A percentile compares a stretch with the other conserved stretches of the same genome.
Evolutionary conservation across 2,888 invertebrate genomes (phyloP).

Genomic region (Lathronympha strigana): DNA sequence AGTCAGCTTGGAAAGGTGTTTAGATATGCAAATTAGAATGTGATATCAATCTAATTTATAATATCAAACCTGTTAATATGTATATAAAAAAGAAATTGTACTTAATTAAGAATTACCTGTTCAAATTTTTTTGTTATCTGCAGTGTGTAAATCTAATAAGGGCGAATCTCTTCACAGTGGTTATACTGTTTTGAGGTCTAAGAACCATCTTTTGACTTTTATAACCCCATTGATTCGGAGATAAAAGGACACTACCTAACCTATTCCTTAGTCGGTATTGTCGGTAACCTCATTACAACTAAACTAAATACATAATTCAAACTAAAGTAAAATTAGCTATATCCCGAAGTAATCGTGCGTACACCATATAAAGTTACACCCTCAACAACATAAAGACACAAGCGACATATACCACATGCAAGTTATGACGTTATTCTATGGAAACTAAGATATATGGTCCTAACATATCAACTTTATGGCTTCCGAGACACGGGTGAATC

Average conservation of each 20-base stretch:
- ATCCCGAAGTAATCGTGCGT: conserved; percentile 20
- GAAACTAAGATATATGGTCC: background rate
- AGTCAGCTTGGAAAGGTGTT: background rate
- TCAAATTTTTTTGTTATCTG: no score
- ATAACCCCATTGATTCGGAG: no score
- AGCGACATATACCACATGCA: background rate
- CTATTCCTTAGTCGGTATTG: no score
- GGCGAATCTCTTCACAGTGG: no score
- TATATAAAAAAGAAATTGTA: background rate
- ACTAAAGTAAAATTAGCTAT: conserved; percentile 12
- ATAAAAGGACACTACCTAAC: no score
- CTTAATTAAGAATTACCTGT: background rate
- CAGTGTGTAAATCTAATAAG: no score
- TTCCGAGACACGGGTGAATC: conserved; percentile 23
- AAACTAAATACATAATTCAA: background rate
- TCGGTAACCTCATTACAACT: no score
- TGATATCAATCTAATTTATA: no score
- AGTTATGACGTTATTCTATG: background rate
- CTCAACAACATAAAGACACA: background rate
- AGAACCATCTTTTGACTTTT: no score
- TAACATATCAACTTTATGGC: conserved; percentile 24
- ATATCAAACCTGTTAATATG: no score
- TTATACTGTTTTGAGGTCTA: no score
- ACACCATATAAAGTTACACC: conserved; percentile 11
- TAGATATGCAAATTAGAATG: background rate